Conservation (phyloP, 2,888 invertebrate species). For the Ganaspis brasiliensis region DNA sequence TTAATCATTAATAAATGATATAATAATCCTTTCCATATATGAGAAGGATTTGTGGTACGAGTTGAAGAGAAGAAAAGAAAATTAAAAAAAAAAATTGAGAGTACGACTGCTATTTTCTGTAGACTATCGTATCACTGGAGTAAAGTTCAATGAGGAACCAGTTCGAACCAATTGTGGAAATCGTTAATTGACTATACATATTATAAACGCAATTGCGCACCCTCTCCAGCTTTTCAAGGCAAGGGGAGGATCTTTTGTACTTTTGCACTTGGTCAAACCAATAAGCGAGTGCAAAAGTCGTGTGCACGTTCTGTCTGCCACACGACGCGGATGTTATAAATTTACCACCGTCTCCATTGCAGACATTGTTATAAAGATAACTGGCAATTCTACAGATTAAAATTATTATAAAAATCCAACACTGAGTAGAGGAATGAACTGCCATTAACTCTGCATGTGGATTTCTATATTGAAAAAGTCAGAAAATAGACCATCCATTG, state of each 20-base stretch:
- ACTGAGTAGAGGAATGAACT: conserved; percentile 32
- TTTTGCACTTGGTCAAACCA: conserved; percentile 8
- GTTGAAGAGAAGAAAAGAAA: no score
- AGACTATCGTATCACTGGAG: conserved; percentile 33
- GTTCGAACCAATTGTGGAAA: conserved; percentile 16
- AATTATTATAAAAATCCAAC: not conserved
- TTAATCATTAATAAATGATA: no score
- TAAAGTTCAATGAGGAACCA: conserved; percentile 38
- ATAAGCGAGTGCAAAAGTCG: conserved; percentile 4
- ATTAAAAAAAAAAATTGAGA: not conserved
- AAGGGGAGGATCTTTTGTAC: conserved; percentile 1
- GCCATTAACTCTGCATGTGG: not conserved
- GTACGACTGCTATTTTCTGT: conserved; percentile 4
- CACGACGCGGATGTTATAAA: conserved; percentile 28
- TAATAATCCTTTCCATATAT: no score
- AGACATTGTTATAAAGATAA: conserved; percentile 11
- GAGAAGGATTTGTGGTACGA: no score
- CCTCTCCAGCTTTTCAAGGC: not conserved
- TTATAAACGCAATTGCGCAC: not conserved
- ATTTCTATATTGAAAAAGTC: not conserved
- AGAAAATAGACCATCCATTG: not conserved
- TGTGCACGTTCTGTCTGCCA: conserved; percentile 26
- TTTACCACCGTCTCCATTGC: not conserved
- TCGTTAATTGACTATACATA: conserved; percentile 1
- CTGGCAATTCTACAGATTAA: not conserved